Base-by-base conservation (phyloP, 2,888 invertebrate genomes). In the Mesorhabditis belari region DNA sequence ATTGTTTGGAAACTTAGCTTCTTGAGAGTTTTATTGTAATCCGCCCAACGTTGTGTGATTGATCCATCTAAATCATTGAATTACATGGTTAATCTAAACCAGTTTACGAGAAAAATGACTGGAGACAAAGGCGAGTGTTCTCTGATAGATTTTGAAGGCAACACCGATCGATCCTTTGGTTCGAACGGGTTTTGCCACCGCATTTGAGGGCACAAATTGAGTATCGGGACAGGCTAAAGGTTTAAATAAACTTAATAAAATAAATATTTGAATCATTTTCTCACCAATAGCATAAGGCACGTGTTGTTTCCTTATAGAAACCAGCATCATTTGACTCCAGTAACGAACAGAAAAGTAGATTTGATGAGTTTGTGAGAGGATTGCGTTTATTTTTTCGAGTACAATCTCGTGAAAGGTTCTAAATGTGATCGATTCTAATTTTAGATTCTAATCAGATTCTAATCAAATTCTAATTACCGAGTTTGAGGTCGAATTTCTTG, bases 151-250 rank as follows among this genome's bases (percentile, higher is more conserved):
- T 70, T 90, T 89, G 78, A 98, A 91, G 3, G 89, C 89, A 75
- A 93, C 88, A 0, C 91, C 94, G 0, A 95, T 89, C 0, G 93
- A 94, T 4, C 96, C 96, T 84, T 98, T 96, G 3, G 86, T 87
- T 69, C 85, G 82, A 26, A 95, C 71, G 12, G 78, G 77, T 35
- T 74, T 73, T 2, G 77, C 72, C 25, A 78, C 59, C 0, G 64
- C 57, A 12, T 66, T 70, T 5, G 71, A 71, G 2, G 76, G 60
- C 4, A 78, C 70, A 60, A 78, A 78, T 53, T 71, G 23, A 23
- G 12, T 25, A 58, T n/a, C 25, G 25, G 19, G 57, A 5, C 60
- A 21, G 57, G 29, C 24, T 17, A 49, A 60, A 64, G 35, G 3
- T 49, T 26, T 25, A 9, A 52, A 21, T 28, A 35, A 23, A 12